Percentiles rank a stretch among this genome's conserved stretches.
These are phyloP conservation scores for Halictus quadricinctus DNA, from an alignment of 2,888 invertebrate species.

Conservation along the genomic window DNA sequence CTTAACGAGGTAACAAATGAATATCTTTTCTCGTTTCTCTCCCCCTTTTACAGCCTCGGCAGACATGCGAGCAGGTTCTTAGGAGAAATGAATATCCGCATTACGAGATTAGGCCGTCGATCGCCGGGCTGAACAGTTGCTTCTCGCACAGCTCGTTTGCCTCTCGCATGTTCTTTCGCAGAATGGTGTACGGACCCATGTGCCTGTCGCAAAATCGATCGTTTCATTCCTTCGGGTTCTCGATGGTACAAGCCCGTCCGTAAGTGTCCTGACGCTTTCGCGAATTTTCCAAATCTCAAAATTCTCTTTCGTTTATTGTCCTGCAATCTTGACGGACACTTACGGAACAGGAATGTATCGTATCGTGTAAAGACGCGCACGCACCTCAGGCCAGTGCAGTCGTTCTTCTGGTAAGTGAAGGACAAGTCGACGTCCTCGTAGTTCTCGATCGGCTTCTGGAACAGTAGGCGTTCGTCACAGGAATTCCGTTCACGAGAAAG, in stretches of 20 bases:
- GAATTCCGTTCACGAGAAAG: slow-evolving; percentile 2
- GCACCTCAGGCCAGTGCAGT: slow-evolving; percentile 76
- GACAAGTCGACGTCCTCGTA: slow-evolving; percentile 77
- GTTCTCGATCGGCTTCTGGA: slow-evolving; percentile 72
- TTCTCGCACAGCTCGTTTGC: slow-evolving; percentile 75
- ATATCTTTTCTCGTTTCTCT: slow-evolving; percentile 2
- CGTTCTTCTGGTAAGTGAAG: slow-evolving; percentile 72
- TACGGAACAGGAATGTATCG: background rate
- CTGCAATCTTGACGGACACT: background rate
- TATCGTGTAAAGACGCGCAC: background rate
- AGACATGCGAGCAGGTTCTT: background rate
- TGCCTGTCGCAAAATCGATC: slow-evolving; percentile 63
- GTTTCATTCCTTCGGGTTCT: background rate
- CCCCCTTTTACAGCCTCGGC: background rate
- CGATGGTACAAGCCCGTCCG: background rate
- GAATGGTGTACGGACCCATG: slow-evolving; percentile 71
- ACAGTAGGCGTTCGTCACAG: slow-evolving; percentile 19
- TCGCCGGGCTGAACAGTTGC: slow-evolving; percentile 73
- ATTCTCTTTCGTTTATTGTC: background rate
- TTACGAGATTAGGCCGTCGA: slow-evolving; percentile 73
- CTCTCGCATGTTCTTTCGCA: slow-evolving; percentile 73
- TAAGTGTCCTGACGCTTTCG: background rate
- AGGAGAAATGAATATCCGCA: slow-evolving; percentile 39
- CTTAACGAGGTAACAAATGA: slow-evolving; percentile 43
- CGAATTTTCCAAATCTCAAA: background rate